Conservation (phyloP, 2,888 invertebrate species). For the Scaptomyza reducta region DNA sequence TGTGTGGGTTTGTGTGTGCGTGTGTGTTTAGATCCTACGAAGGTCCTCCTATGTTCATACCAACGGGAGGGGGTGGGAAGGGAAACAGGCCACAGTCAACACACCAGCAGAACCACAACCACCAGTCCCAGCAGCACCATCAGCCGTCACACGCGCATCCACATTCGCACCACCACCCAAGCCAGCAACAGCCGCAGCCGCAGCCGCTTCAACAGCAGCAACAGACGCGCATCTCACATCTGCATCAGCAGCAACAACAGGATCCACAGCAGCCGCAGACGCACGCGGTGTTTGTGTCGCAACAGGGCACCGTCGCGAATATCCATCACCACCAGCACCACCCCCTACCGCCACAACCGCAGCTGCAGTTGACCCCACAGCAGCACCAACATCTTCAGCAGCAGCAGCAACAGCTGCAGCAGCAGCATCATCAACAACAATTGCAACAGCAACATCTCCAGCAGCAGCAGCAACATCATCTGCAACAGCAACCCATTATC, state of each 20-base stretch:
- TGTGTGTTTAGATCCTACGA: conserved; percentile 71
- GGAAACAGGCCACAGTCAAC: conserved; percentile 77
- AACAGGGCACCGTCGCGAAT: conserved; percentile 31
- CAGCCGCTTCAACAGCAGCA: conserved; percentile 63
- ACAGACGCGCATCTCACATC: conserved; percentile 40
- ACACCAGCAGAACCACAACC: conserved; percentile 79
- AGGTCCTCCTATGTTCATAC: conserved; percentile 82
- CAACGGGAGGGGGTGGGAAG: conserved; percentile 84
- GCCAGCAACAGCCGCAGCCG: conserved; percentile 63
- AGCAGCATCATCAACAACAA: conserved; percentile 47
- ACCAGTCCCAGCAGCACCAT: conserved; percentile 73
- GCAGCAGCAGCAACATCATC: conserved; percentile 39
- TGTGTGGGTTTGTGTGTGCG: conserved; percentile 15
- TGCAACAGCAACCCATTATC: conserved; percentile 47
- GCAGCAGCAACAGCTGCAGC: conserved; percentile 38
- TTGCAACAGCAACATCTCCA: conserved; percentile 35
- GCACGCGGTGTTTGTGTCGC: conserved; percentile 61
- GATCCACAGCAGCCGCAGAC: conserved; percentile 40
- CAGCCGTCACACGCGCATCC: conserved; percentile 52
- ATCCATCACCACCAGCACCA: conserved; percentile 58
- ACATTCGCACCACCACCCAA: conserved; percentile 49
- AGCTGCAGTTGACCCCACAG: conserved; percentile 54
- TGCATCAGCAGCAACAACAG: conserved; percentile 52
- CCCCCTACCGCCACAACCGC: conserved; percentile 50
- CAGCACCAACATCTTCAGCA: conserved; percentile 52